Evolutionary conservation across 2,888 invertebrate genomes (phyloP).

Genomic region (Apodemia hepburni): DNA sequence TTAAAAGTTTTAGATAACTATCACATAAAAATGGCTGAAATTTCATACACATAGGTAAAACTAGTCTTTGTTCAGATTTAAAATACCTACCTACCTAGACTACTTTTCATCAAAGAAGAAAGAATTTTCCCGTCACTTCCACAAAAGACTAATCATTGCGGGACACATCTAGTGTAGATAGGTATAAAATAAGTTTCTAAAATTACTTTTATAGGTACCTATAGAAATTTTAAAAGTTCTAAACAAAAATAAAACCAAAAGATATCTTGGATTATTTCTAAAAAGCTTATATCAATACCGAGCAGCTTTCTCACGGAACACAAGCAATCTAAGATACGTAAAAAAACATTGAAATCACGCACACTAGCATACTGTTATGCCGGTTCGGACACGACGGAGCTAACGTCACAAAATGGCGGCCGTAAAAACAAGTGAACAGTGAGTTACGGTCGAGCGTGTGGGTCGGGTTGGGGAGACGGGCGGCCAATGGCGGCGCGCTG

Average conservation of each 20-base stretch:
- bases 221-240: no score
- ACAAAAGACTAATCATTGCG: no score
- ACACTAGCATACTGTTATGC: constrained; percentile 42
- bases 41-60: no score
- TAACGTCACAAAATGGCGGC: constrained; percentile 80
- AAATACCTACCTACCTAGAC: no score
- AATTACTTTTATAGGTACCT: no score
- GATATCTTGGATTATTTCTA: constrained; percentile 10
- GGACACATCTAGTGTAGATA: no score
- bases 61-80: no score
- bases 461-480: constrained; percentile 37
- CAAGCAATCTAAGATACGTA: constrained; percentile 20
- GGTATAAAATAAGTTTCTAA: no score
- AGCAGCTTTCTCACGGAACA: constrained; percentile 21
- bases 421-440: constrained; percentile 80
- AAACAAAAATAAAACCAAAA: constrained; percentile 19
- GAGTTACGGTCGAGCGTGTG: constrained; percentile 60
- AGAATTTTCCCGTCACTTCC: no score
- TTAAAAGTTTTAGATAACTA: no score
- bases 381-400: constrained; percentile 37
- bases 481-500: constrained; percentile 69
- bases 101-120: no score
- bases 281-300: constrained; percentile 20
- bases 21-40: no score
- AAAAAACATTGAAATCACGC: constrained; percentile 50